Base-by-base conservation (phyloP, 2,888 invertebrate genomes). In the Lottia gigantea region DNA sequence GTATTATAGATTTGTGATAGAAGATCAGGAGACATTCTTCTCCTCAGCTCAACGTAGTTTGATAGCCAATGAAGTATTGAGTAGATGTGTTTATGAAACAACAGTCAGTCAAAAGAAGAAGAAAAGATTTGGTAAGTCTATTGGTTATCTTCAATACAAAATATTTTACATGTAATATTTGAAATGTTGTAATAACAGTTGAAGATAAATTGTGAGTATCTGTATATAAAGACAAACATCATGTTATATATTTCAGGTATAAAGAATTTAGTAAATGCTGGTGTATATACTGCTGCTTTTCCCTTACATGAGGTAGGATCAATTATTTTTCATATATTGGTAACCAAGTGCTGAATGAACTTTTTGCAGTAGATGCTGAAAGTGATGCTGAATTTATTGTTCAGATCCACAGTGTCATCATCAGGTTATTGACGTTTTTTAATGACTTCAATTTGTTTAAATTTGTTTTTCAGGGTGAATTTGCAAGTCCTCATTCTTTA, bases 11-110 rank as follows among this genome's bases (percentile, higher is more conserved):
- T 85, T 82, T 74, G 76, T 82, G 23, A 81, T 84, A 12, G 95
- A 95, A 88, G 95, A 96, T 87, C 91, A 95, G 47, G 93, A 95
- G 72, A 93, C 94, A 0, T 97, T 97, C 89, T 97, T 97, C 90
- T 94, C 94, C 62, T 92, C 95, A 2, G 93, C 95, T 4, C 93
- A 95, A 72, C 92, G 95, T 71, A 95, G 95, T 31, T 92, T 95
- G 74, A 95, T 97, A 73, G 94, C 96, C 0, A 94, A 96, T 88
- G 96, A 96, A 87, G 95, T 97, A 80, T 90, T 97, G 80, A 94
- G 95, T 85, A 91, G 96, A 73, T 94, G 95, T 88, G 92, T 93
- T 84, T 97, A 94, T 88, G 95, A 95, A 80, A 94, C 94, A 45
- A 64, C 73, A 0, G 77, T 78, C 1, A 80, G 81, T 45, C 76